Evolutionary conservation across 2,888 invertebrate species (phyloP), one percentile per base, ranked within the genome.

Genomic region (Dioctria linearis): DNA sequence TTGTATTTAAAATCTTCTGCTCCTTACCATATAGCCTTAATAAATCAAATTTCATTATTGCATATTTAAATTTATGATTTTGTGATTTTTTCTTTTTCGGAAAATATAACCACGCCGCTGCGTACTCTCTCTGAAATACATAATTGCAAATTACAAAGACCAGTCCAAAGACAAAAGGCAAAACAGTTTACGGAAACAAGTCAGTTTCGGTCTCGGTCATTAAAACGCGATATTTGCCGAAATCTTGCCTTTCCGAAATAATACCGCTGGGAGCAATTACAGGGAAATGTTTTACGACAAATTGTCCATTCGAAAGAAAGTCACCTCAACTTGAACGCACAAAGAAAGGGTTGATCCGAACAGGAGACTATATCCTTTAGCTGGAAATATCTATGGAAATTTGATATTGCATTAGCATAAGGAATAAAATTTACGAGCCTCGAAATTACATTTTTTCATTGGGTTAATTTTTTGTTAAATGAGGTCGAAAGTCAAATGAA

Each of bases 341-440:
- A 79, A 66, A 13, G 79, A 79, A 79, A 75, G 66, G 63, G 61
- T 40, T 67, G 9, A 46, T 40, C n/a, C 3, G 25, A 46, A 61
- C 46, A 25, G 37, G 54, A 39, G 57, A 54, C 54, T 65, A 25
- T 25, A 25, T 25, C 0, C 43, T 43, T 37, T 37, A 46, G 49
- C 54, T 65, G 75, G 25, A 37, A n/a, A n/a, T 75, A 57, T 59
- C 61, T 69, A 81, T 80, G 81, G 78, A 81, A 81, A 81, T 79
- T 79, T 76, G 49, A 61, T 75, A 69, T 13, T 61, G 61, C 71
- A 82, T 82, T 82, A 80, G 80, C 82, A 82, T 82, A 80, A 80
- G 82, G 79, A 82, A 82, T 80, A 80, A 82, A 82, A 82, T 82
- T 82, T 82, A 82, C 82, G 80, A 82, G 71, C 80, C 80, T 79